These are phyloP conservation scores for Eremophila alpestris DNA, from an alignment of 2,797 vertebrate species.

Conservation along the genomic window DNA sequence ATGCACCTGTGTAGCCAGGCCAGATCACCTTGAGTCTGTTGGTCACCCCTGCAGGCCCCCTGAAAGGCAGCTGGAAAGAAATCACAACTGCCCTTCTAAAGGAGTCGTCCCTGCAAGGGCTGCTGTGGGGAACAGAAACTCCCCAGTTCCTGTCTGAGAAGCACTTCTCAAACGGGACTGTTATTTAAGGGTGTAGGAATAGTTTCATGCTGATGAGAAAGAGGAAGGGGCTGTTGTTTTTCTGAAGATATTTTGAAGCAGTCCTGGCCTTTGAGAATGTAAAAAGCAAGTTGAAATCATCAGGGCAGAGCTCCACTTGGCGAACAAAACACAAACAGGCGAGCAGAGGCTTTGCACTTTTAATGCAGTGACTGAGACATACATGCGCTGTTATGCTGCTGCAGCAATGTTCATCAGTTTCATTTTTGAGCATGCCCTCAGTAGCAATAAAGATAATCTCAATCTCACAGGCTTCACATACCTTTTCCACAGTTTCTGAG, in stretches of 20 bases:
- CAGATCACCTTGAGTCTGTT: not conserved
- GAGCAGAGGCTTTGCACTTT: not conserved
- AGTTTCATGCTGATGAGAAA: not conserved
- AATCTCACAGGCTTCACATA: not conserved
- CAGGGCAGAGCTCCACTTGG: not conserved
- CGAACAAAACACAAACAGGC: not conserved
- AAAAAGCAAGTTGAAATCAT: not conserved
- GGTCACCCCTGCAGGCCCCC: not conserved
- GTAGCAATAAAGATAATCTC: not conserved
- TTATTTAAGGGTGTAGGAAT: not conserved
- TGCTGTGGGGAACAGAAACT: constrained; percentile 34
- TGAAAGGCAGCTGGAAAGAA: not conserved
- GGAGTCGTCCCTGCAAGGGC: not conserved
- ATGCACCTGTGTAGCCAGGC: not conserved
- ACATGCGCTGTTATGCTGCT: rapidly evolving
- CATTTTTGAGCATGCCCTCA: not conserved
- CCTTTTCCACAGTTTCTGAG: not conserved
- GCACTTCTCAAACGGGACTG: not conserved
- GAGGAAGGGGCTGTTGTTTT: constrained; percentile 34
- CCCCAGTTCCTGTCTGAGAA: not conserved
- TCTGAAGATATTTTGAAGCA: not conserved
- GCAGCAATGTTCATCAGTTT: not conserved
- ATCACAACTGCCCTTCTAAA: rapidly evolving
- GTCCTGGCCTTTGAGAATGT: not conserved
- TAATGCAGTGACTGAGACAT: not conserved